Conservation (phyloP, 1,140 invertebrate genomes). For the Cyclargus thomasi region DNA sequence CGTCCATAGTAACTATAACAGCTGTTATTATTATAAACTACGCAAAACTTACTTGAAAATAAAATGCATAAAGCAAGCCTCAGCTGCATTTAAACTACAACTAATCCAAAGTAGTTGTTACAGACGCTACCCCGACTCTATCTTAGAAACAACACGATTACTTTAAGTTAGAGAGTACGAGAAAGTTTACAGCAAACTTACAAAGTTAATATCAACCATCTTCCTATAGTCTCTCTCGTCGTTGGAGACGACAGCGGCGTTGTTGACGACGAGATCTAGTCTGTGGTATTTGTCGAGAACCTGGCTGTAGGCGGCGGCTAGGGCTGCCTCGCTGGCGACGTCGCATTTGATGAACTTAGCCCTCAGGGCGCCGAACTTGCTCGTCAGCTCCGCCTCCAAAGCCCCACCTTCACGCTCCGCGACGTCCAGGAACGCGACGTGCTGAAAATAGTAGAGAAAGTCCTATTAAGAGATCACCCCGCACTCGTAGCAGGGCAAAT, state of each 20-base stretch:
- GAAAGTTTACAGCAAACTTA: conserved; percentile 37
- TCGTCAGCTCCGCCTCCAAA: conserved; percentile 49
- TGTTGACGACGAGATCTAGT: conserved; percentile 81
- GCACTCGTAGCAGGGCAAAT: no score
- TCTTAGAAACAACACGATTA: no score
- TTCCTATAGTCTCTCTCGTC: conserved; percentile 41
- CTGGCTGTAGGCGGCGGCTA: conserved; percentile 78
- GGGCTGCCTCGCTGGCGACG: conserved; percentile 78
- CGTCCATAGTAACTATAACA: no score
- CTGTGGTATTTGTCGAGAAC: conserved; percentile 76
- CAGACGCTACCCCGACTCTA: no score
- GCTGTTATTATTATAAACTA: no score
- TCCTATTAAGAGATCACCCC: no score
- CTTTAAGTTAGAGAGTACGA: no score
- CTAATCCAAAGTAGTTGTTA: no score
- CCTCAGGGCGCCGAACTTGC: conserved; percentile 56
- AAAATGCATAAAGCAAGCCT: no score
- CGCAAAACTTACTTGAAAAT: no score
- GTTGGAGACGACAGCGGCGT: conserved; percentile 74
- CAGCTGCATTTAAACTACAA: no score
- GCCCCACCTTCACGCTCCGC: conserved; percentile 46
- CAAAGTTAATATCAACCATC: conserved; percentile 65
- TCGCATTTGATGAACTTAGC: conserved; percentile 78
- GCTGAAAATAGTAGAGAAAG: conserved; percentile 37
- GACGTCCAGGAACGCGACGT: conserved; percentile 58